Base-by-base conservation (phyloP, 2,797 vertebrate genomes). In the Neosilurus mollespiculum region DNA sequence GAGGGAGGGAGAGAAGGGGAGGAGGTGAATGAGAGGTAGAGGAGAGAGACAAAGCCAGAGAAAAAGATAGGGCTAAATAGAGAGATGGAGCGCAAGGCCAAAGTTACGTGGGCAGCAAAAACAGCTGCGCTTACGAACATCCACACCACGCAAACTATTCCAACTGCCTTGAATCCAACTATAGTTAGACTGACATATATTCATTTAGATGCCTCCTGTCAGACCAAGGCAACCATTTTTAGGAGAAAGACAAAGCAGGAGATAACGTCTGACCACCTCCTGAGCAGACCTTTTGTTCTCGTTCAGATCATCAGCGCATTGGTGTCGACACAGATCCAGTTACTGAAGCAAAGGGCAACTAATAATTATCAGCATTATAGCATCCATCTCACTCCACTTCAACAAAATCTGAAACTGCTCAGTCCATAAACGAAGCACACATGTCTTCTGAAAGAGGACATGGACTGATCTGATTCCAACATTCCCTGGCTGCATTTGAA, bases 81-180 rank as follows among this genome's bases (percentile, higher is more conserved):
- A 83, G 81, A 79, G 84, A 80, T 70, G 24, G 78, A 80, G 90
- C 22, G 85, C 87, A 88, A 92, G 91, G 90, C 92, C 91, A 92
- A 89, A 89, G 86, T 91, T 91, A 83, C 84, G 93, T 89, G 89
- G 91, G 89, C 91, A 67, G 86, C 86, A 96, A 97, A 99, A 96
- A 96, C 97, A 97, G 97, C 96, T 97, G 95, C 95, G 89, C 94
- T 89, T 93, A 95, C 91, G 93, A 96, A 94, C 93, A 97, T 96
- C 95, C 92, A 90, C 93, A 94, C 94, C 92, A 98, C 94, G 95
- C 94, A 93, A 97, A 94, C 95, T 96, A 98, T 97, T 96, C 92
- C 87, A 90, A 90, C 91, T 83, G 88, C 92, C 91, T 93, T 84
- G 93, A 94, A 94, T 94, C 95, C 86, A 92, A 95, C 96, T 98